Evolutionary conservation across 2,113 vertebrate genomes (phyloP), one percentile per base, ranked within the genome.

Genomic region (Rhinopithecus roxellana): DNA sequence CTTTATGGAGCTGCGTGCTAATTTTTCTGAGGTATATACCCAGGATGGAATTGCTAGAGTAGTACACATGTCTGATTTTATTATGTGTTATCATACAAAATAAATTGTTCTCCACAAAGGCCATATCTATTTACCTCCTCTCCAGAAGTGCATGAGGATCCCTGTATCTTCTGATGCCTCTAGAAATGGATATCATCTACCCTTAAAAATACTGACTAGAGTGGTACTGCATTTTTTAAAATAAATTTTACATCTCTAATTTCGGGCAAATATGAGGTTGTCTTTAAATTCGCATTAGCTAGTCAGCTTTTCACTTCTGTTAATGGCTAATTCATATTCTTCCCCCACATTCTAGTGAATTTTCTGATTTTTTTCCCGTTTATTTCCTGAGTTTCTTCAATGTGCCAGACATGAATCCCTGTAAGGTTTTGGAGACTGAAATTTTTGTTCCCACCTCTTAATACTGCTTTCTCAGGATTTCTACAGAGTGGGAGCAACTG

Each of bases 311-410:
- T 92, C 35, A 80, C 4, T 84, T 95, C 72, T 89, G 7, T 43
- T 20, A 86, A 40, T 78, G 67, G 61, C 48, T 88, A 32, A 35
- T 92, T 92, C 78, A 27, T 79, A 79, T 16, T 40, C 77, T 80
- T 84, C 89, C 40, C 64, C 90, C 81, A 12, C 64, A 57, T 83
- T 80, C 40, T 91, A 77, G 23, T 75, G 8, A 5, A n/a, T 80
- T 94, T 80, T 20, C 64, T 78, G 79, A 38, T 81, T 40, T 92
- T 55, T 38, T 67, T 50, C 20, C 89, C 64, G 9, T 69, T 85
- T 86, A 75, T 89, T 88, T 80, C 64, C 77, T 55, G 55, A 80
- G 5, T 95, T 95, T 80, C 87, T 92, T 81, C 40, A 93, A 20
- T 2, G 52, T 89, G 67, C 55, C 74, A 93, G 50, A 70, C 55